phyloP scores from a whole-genome alignment of 2,797 vertebrate genomes.

The Sebastes miniatus region DNA sequence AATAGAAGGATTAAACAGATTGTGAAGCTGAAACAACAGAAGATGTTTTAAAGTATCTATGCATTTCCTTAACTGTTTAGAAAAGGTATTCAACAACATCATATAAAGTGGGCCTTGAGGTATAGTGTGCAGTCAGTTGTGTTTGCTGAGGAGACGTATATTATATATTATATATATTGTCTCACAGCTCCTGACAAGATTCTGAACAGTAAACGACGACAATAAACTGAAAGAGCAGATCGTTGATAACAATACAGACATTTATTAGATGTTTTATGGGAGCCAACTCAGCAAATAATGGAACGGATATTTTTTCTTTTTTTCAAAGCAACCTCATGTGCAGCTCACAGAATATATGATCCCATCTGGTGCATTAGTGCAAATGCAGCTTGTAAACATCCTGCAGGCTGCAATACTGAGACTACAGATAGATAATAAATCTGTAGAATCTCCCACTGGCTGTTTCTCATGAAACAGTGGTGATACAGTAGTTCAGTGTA shows the following conservation, averaged over 20 bases:
- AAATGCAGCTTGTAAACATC: constrained; percentile 4
- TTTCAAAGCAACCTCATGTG: not conserved
- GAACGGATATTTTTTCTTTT: not conserved
- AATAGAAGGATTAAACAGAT: not conserved
- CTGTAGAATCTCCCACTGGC: not conserved
- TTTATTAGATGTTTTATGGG: constrained; percentile 12
- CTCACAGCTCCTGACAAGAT: not conserved
- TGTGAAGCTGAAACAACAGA: not conserved
- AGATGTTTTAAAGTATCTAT: not conserved
- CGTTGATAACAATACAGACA: constrained; percentile 9
- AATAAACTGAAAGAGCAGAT: not conserved
- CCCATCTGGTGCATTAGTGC: not conserved
- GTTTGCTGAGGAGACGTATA: constrained; percentile 18
- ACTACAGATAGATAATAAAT: not conserved
- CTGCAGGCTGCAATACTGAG: not conserved
- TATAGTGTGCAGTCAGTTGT: constrained; percentile 8
- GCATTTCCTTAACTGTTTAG: not conserved
- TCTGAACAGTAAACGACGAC: not conserved
- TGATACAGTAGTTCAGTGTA: no score
- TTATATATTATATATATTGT: not conserved
- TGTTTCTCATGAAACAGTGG: not conserved
- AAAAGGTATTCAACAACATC: not conserved
- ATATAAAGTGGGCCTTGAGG: constrained; percentile 3
- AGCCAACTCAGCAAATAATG: constrained; percentile 2
- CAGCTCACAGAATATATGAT: not conserved